Base-by-base conservation (phyloP, 92 coral and sea anemone species). In the Epizoanthus ramosus region DNA sequence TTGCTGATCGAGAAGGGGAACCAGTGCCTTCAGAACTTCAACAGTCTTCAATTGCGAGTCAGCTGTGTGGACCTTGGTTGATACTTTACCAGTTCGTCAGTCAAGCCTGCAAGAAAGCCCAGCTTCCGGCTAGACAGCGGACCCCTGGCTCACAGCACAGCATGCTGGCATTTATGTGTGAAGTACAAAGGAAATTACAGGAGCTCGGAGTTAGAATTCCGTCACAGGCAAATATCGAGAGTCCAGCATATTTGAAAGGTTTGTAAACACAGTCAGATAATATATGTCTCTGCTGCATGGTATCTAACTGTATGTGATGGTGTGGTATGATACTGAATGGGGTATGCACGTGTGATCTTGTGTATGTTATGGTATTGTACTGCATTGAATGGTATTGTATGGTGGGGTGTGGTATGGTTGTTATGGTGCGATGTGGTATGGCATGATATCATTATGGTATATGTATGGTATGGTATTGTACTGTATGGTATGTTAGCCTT, bases 141-240 rank as follows among this genome's bases (percentile, higher is more conserved):
- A 80, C 80, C 31, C 58, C 81, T 79, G 74, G 64, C 43, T 66
- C 89, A 45, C 67, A 8, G 43, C 85, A 86, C 31, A 88, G 73
- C 57, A 45, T 94, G 79, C 89, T 89, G 5, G 61, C 79, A 22
- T 25, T 83, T 39, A 81, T 97, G 25, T 97, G 99, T 83, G 90
- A 85, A 53, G 84, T 97, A 45, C 99, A 97, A 83, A 91, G 85
- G 83, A 97, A 90, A 79, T 85, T 97, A 18, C 99, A 97, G 75
- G 87, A 84, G 16, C 85, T 93, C 54, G 98, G 91, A 6, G 93
- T 88, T 35, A 71, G 80, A 16, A 93, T 93, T 25, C 98, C 97
- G 25, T 69, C 86, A 21, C 71, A 74, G 67, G 22, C 79, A 22
- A 66, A 57, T 43, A 18, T 81, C 1, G 83, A 70, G 7, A 77